Conservation (phyloP, 2,888 invertebrate species). For the Drosophila sordidula region DNA sequence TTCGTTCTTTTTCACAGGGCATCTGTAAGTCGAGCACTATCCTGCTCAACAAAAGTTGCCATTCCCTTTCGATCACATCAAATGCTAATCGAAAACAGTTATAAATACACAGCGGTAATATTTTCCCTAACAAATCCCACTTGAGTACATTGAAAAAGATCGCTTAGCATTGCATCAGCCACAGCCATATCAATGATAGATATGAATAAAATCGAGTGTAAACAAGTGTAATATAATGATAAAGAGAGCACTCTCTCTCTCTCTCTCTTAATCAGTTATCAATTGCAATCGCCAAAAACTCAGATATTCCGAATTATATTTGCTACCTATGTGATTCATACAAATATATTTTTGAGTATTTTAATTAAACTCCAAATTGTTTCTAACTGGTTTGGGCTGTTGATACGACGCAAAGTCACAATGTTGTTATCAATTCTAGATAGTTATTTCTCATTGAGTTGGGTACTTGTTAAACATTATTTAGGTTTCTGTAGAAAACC, state of each 20-base stretch:
- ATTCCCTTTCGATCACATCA: background rate
- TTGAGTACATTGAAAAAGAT: conserved; percentile 4
- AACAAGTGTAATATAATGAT: background rate
- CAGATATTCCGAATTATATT: too few species aligned
- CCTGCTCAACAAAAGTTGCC: background rate
- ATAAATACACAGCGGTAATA: background rate
- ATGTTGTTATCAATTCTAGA: conserved; percentile 1
- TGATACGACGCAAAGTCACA: background rate
- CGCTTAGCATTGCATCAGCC: conserved; percentile 39
- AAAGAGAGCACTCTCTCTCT: background rate
- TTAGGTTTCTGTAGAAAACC: background rate
- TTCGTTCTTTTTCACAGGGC: background rate
- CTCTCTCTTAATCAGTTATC: background rate
- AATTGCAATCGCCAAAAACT: too few species aligned
- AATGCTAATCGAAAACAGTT: background rate
- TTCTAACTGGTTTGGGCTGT: background rate
- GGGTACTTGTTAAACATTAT: too few species aligned
- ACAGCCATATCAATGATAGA: background rate
- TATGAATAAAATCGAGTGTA: background rate
- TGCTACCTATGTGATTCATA: too few species aligned
- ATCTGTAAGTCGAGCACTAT: background rate
- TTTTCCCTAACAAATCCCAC: background rate
- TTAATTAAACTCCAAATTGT: background rate
- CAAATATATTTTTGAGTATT: background rate
- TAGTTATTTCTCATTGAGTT: too few species aligned